Base-by-base conservation (phyloP, 2,113 vertebrate genomes). In the Silurus glanis region DNA sequence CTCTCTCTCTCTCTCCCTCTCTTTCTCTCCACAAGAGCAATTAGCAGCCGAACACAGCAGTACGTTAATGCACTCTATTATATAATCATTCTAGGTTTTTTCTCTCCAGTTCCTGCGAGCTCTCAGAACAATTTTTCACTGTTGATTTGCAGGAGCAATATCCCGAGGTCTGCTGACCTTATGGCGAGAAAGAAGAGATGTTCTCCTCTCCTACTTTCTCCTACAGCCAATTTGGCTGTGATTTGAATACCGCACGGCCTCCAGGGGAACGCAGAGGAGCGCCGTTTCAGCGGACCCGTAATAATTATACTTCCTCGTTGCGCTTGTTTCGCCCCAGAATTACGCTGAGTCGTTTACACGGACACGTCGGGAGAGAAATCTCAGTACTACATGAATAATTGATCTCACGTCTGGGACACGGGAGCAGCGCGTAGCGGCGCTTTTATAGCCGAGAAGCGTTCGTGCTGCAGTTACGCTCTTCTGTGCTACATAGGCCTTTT, bases 331-430 rank as follows among this genome's bases (percentile, higher is more conserved):
- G 28, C 23, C 21, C 10, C 25, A 23, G 74, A 53, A 25, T 76
- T 76, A 76, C 23, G 74, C 74, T 2, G 74, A 76, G 23, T 14
- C 49, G 6, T 53, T 76, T 76, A 76, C 74, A 76, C 3, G 49
- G 13, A 76, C 49, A 55, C 6, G 6, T 3, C 9, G 45, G 74
- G 72, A 67, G 2, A 51, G 13, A 75, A n/a, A 53, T 75, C 72
- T 75, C 19, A 51, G 72, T 72, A 47, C n/a, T 75, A 53, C 47
- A 75, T 75, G 72, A 75, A 75, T 75, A 75, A 75, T 75, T 75
- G 7, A 75, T 51, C 72, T 75, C 47, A 23, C 21, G 9, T 75
- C 47, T 75, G 72, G 72, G 47, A 75, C 45, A 75, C 72, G 51
- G 49, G 47, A 75, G 47, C 72, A 75, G 13, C 2, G 72, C 7